Base-by-base conservation (phyloP, 2,888 invertebrate genomes). In the Tanytarsus gracilentus region DNA sequence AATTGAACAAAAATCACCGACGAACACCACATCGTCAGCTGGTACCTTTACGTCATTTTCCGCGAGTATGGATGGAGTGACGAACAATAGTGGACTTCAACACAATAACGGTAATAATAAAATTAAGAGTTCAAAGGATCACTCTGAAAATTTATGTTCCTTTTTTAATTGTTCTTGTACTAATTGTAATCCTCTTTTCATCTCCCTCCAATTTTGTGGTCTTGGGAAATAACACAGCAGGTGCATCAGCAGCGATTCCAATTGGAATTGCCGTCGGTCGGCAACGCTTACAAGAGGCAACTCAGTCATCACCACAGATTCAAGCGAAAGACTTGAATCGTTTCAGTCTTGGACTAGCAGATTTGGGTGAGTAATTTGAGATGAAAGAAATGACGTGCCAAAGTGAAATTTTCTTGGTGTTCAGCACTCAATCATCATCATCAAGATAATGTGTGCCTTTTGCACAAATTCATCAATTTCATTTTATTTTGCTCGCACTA, bases 211-310 rank as follows among this genome's bases (percentile, higher is more conserved):
- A n/a, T 50, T 55, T 40, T 27, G n/a, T 39, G 16, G 39, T 27
- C 33, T 16, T 53, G 36, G 39, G 25, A 25, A 55, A 25, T 7
- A 2, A 21, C 33, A 36, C 23, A 50, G n/a, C 29, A 50, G 50
- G 27, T 44, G 44, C 44, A 44, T 23, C 44, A 18, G 48, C 63
- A 73, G 79, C 78, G 51, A 88, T 89, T 71, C 89, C 89, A 65
- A 86, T 90, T 65, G 89, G 89, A 62, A 89, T 90, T 66, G 88
- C 89, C 29, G 86, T 89, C 64, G 88, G 88, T 52, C 78, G 89
- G 65, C 89, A 89, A 71, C 78, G 89, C 68, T 78, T 82, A 63
- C 84, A 64, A 65, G 61, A 65, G 53, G 65, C 65, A 51, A 64
- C 63, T 51, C 62, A 63, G 66, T 48, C 61, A 69, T 52, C 62